phyloP scores from a whole-genome alignment of 2,113 vertebrate genomes.

The Siniperca knerii region DNA sequence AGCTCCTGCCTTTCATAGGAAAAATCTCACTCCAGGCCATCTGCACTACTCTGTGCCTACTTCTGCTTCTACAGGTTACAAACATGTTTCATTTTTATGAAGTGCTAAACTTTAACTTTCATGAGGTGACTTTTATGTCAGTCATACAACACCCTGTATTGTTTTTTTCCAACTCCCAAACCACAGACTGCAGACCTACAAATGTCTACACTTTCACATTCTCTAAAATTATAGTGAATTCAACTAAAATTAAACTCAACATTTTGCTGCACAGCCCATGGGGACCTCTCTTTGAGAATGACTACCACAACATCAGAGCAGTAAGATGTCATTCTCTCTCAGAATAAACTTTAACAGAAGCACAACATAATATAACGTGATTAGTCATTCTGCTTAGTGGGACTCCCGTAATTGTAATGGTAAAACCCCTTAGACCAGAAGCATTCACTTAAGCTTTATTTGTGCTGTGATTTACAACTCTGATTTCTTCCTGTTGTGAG shows the following conservation, averaged over 20 bases:
- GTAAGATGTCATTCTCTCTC: constrained; percentile 18
- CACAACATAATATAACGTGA: constrained; percentile 26
- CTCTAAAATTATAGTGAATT: constrained; percentile 14
- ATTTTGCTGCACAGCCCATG: constrained; percentile 9
- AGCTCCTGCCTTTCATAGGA: constrained; percentile 50
- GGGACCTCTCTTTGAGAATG: constrained; percentile 12
- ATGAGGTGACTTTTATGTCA: constrained; percentile 18
- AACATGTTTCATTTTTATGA: constrained; percentile 19
- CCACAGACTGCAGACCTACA: not conserved
- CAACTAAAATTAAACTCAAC: constrained; percentile 8
- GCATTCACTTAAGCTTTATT: constrained; percentile 21
- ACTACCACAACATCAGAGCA: constrained; percentile 23
- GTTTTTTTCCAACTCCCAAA: constrained; percentile 1
- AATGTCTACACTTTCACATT: constrained; percentile 10
- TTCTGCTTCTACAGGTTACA: constrained; percentile 34
- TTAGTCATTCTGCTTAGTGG: constrained; percentile 24
- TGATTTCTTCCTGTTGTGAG: constrained; percentile 22
- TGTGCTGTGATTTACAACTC: constrained; percentile 17
- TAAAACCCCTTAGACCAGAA: constrained; percentile 27
- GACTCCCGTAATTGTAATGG: constrained; percentile 6
- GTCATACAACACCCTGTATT: not conserved
- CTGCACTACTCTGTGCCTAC: constrained; percentile 34
- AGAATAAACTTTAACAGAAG: constrained; percentile 32
- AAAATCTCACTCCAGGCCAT: constrained; percentile 37
- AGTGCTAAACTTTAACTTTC: constrained; percentile 5